phyloP scores from a whole-genome alignment of 1,140 invertebrate genomes.

The Papilio aristodemus region DNA sequence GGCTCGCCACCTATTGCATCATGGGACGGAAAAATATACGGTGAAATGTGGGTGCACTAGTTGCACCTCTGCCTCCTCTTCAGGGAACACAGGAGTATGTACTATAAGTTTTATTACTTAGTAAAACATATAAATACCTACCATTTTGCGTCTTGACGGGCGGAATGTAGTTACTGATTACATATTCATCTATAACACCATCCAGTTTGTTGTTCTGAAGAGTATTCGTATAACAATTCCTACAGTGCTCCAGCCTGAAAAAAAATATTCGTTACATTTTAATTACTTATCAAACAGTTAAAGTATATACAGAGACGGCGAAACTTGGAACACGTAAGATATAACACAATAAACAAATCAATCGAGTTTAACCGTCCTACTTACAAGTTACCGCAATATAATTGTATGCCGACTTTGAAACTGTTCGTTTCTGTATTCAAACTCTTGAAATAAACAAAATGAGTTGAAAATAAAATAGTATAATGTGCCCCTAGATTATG shows the following conservation, averaged over 20 bases:
- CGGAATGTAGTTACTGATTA: conserved; percentile 74
- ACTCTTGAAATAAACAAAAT: conserved; percentile 11
- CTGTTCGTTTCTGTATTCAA: not conserved
- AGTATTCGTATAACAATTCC: conserved; percentile 82
- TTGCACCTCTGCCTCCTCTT: too few species aligned
- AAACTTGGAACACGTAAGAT: conserved; percentile 2
- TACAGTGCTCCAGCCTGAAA: conserved; percentile 81
- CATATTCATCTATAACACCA: conserved; percentile 73
- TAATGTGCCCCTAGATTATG: not conserved
- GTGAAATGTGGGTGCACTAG: too few species aligned
- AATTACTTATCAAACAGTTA: not conserved
- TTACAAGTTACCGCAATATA: not conserved
- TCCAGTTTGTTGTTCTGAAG: conserved; percentile 74
- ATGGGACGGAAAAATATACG: too few species aligned
- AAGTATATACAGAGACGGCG: not conserved
- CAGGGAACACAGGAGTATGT: too few species aligned
- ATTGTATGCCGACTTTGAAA: conserved; percentile 8
- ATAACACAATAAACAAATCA: conserved; percentile 15
- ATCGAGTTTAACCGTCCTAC: not conserved
- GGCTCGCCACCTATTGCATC: too few species aligned
- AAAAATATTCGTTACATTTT: conserved; percentile 30
- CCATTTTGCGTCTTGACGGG: conserved; percentile 72
- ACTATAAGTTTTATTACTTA: not conserved
- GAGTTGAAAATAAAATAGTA: conserved; percentile 3
- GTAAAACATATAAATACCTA: conserved; percentile 39